Evolutionary conservation across 1,140 invertebrate species (phyloP), one percentile per base, ranked within the genome.

Genomic region (Drosophila erecta): DNA sequence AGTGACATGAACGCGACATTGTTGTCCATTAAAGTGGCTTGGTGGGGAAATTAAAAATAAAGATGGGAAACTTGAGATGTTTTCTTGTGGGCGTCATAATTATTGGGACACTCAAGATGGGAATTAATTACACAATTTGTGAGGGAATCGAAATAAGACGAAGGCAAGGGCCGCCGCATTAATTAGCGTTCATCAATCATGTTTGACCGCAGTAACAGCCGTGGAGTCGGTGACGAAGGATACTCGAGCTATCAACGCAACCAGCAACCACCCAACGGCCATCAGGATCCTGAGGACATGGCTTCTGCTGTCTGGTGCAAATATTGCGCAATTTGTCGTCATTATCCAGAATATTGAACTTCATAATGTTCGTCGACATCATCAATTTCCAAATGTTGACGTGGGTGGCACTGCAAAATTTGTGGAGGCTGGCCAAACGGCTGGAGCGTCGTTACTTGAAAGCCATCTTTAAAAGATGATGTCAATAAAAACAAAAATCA

Each of bases 281-380:
- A 37, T 30, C 49, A n/a, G 50, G 41, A 47, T 43, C 35, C 64
- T 40, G 22, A 38, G 43, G 53, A 30, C 41, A 51, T 51, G 38
- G 17, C 17, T 17, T 35, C 51, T 27, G 22, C 20, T 27, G 65
- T 79, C 70, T 81, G 66, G 62, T 56, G 67, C 76, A 89, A 89
- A 89, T 89, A 89, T 90, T 80, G 81, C 85, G 85, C 86, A 89
- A 89, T 89, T 89, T 89, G 85, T 89, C 85, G 85, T 85, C 85
- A 89, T 89, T 89, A 89, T 89, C 65, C 85, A 81, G 85, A 74
- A 89, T 89, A 89, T 89, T 90, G 85, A 90, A 90, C 85, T 86
- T 81, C 74, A 89, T 85, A 86, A 81, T 90, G 81, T 76, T 69
- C 74, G 76, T 41, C 77, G 72, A 78, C 84, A 90, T 89, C 85